Percentiles rank a stretch among this genome's conserved stretches.
Conservation (phyloP, 2,797 vertebrate species). For the Erpetoichthys calabaricus region DNA sequence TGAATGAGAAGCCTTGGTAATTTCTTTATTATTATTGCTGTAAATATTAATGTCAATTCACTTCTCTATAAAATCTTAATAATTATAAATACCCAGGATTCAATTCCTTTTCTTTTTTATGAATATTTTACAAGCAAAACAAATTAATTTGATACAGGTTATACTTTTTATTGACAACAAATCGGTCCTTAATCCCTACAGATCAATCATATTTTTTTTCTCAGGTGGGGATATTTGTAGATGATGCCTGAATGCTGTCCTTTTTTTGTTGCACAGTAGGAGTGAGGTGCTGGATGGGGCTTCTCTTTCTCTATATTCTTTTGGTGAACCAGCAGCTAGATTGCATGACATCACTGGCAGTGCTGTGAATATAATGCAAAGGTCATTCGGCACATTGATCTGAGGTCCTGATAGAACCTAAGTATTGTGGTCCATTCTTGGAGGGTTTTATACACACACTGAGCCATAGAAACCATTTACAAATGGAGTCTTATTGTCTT, state of each 20-base stretch:
- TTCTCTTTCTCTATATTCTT: slow-evolving; percentile 47
- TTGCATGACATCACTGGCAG: slow-evolving; percentile 55
- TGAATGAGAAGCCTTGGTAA: too few relatives aligned
- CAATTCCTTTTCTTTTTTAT: too few relatives aligned
- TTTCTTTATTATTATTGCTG: too few relatives aligned
- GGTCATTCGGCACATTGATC: slow-evolving; percentile 59
- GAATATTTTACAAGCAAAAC: too few relatives aligned
- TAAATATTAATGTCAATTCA: too few relatives aligned
- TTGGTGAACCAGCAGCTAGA: slow-evolving; percentile 49
- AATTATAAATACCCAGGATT: too few relatives aligned
- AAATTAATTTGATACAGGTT: slow-evolving; percentile 4
- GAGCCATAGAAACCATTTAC: slow-evolving; percentile 51
- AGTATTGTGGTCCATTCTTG: slow-evolving; percentile 45
- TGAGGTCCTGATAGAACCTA: slow-evolving; percentile 44
- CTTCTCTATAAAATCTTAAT: too few relatives aligned
- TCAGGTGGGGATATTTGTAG: slow-evolving; percentile 50
- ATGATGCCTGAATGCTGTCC: slow-evolving; percentile 45
- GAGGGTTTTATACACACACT: slow-evolving; percentile 45
- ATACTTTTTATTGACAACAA: slow-evolving; percentile 16
- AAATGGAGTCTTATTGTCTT: slow-evolving; percentile 56
- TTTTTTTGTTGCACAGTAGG: slow-evolving; percentile 46
- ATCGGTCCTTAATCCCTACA: slow-evolving; percentile 30
- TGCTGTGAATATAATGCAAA: slow-evolving; percentile 52
- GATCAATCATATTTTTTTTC: slow-evolving; percentile 40
- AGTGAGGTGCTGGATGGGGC: slow-evolving; percentile 43